Base-by-base conservation (phyloP, 2,888 invertebrate species). In the Nemoura dubitans region DNA sequence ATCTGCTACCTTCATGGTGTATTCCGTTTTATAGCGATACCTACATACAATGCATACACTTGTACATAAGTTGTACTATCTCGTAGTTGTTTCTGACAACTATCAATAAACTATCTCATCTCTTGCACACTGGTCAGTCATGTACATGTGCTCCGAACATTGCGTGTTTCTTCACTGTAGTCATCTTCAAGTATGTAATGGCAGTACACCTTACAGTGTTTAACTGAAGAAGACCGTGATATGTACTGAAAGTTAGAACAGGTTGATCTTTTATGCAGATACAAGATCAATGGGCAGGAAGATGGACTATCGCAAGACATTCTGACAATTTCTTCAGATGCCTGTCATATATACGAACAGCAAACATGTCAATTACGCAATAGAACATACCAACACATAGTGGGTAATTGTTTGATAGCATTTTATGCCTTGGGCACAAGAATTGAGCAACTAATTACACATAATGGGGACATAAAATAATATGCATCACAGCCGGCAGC, bases 341-440 rank as follows among this genome's bases (percentile, higher is more conserved):
- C 6, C 59, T 59, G 36, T 36, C 36, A 36, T 59, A 59, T 21
- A 59, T 59, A 59, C 59, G 59, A 21, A 59, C 21, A 59, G 59
- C 59, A 59, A 59, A 59, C 59, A 59, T 59, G 59, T 59, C 59
- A 59, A 59, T 59, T 59, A 59, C 59, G 59, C 59, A 59, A 59
- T 59, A 21, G 59, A 21, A 59, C 59, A 59, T 59, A 59, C 59
- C 59, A 59, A 59, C 36, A 36, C 36, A 36, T 1, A 59, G 59
- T 21, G 3, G 59, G 59, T 59, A 59, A 59, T 59, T 59, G 59
- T 59, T 59, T 21, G 59, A 59, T 59, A 59, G 59, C 59, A 59
- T 59, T 59, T n/a, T 59, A 59, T 59, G 59, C 59, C 59, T 21
- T 1, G 14, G 59, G 59, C 59, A 21, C 10, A 59, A 21, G 21